A percentile compares a stretch with the other conserved stretches of the same genome.
Conservation (phyloP, 53 echinoderm and acorn worm genomes). For the Echinarachnius parma region DNA sequence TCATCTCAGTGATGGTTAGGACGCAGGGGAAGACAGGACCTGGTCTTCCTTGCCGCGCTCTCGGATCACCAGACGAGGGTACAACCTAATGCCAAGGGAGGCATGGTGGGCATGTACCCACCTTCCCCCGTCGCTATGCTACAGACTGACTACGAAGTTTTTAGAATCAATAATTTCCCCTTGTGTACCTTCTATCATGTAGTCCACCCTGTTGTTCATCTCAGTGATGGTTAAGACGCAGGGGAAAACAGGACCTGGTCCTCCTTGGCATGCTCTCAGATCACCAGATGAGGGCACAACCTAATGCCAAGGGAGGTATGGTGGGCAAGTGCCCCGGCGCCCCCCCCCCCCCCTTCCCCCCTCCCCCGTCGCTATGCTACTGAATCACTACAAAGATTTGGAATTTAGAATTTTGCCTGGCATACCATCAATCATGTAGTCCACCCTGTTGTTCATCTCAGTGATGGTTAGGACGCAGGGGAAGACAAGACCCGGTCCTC, state of each 20-base stretch:
- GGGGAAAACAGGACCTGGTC: constrained; percentile 51
- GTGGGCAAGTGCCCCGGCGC: no score
- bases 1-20: constrained; percentile 70
- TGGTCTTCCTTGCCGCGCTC: constrained; percentile 59
- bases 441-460: constrained; percentile 72
- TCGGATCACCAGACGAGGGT: constrained; percentile 60
- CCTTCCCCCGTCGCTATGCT: no score
- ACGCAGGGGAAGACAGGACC: constrained; percentile 55
- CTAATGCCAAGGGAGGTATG: no score
- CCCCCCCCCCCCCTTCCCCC: no score
- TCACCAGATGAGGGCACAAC: constrained; percentile 58
- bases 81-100: no score
- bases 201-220: constrained; percentile 73
- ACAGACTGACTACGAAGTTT: no score
- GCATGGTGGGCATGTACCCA: no score
- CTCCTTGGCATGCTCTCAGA: constrained; percentile 58
- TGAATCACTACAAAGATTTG: no score
- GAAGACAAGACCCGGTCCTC: constrained; percentile 44
- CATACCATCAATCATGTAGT: constrained; percentile 63
- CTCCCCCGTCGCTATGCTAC: no score
- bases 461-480: constrained; percentile 65
- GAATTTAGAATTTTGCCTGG: no score
- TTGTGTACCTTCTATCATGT: constrained; percentile 47
- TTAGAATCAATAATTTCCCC: no score
- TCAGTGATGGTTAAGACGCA: constrained; percentile 68